These are phyloP conservation scores for Vombatus ursinus DNA, from an alignment of 2,113 vertebrate genomes.

Conservation along the genomic window DNA sequence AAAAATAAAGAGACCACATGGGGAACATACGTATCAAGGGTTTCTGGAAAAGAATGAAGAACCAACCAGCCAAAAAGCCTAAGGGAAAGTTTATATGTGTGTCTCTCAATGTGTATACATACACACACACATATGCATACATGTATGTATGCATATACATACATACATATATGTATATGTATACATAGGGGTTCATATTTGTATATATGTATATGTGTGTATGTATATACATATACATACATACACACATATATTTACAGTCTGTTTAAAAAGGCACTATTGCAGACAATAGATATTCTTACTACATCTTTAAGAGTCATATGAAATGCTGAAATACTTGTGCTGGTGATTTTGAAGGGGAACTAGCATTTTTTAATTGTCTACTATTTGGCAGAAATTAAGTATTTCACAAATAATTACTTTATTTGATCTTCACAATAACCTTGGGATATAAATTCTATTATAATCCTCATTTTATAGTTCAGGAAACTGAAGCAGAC, in stretches of 20 bases:
- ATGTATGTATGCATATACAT: no score
- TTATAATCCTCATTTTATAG: background rate
- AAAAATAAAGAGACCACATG: background rate
- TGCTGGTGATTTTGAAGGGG: background rate
- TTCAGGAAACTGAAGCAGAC: no score
- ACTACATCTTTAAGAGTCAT: background rate
- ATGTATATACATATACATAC: no score
- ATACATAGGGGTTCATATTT: no score
- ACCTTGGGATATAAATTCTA: background rate
- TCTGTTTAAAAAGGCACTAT: background rate
- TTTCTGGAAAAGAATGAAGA: background rate
- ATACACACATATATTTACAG: no score
- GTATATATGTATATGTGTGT: no score
- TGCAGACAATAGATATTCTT: background rate
- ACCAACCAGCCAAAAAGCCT: no score
- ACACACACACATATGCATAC: no score
- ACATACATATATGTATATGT: no score
- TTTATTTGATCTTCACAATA: background rate
- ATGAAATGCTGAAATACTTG: background rate
- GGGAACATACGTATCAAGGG: background rate
- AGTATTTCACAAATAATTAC: background rate
- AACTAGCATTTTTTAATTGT: background rate
- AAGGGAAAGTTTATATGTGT: no score
- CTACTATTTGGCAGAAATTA: background rate
- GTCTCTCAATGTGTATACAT: no score